These are phyloP conservation scores for Andrena hattorfiana DNA, from an alignment of 2,888 invertebrate species.

Conservation along the genomic window DNA sequence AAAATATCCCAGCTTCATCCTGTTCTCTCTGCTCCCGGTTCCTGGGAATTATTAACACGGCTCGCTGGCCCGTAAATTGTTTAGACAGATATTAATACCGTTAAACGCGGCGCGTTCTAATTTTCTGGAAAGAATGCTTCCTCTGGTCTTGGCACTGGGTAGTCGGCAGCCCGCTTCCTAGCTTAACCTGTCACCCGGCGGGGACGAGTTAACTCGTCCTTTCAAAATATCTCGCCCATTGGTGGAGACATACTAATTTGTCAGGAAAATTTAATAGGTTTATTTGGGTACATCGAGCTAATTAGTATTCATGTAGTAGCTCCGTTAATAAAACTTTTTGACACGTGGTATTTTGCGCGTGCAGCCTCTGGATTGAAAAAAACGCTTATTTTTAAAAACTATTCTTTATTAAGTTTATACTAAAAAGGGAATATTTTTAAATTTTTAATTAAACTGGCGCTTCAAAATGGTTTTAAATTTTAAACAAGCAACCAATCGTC, in stretches of 20 bases:
- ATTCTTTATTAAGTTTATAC: too few relatives aligned
- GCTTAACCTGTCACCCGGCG: neutral
- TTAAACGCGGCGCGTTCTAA: slow-evolving; percentile 22
- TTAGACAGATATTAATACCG: slow-evolving; percentile 53
- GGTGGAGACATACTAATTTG: neutral
- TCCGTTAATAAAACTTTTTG: too few relatives aligned
- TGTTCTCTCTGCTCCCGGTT: neutral
- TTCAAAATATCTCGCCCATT: too few relatives aligned
- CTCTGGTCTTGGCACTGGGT: neutral
- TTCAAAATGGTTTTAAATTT: too few relatives aligned
- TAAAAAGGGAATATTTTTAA: too few relatives aligned
- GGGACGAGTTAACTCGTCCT: too few relatives aligned
- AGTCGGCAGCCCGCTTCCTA: neutral
- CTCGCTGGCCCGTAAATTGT: slow-evolving; percentile 34
- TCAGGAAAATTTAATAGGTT: neutral
- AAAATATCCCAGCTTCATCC: slow-evolving; percentile 40
- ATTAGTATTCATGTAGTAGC: too few relatives aligned
- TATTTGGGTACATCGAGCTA: neutral
- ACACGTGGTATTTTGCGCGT: too few relatives aligned
- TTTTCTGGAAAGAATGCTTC: slow-evolving; percentile 1
- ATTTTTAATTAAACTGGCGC: too few relatives aligned
- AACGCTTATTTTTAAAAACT: too few relatives aligned
- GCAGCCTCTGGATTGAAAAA: too few relatives aligned
- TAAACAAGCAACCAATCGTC: too few relatives aligned
- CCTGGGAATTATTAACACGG: slow-evolving; percentile 49